A percentile compares a stretch with the other conserved stretches of the same genome.
Evolutionary conservation across 2,797 vertebrate genomes (phyloP).

Genomic region (Tragopan temminckii): DNA sequence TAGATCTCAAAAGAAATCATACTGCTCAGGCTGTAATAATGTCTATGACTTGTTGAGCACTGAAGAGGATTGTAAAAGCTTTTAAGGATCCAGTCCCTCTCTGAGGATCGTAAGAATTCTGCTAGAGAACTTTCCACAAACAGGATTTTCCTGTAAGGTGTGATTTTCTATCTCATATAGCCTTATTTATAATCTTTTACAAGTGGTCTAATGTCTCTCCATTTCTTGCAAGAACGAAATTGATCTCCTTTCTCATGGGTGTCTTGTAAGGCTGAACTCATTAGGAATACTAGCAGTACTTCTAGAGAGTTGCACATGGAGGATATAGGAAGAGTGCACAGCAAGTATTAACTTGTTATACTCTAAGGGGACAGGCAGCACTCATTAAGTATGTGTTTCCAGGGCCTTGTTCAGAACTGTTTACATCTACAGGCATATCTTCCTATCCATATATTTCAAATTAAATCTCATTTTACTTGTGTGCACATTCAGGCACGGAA

Average conservation of each 20-base stretch:
- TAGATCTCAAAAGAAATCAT: neutral
- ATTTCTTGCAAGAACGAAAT: neutral
- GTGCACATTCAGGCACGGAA: neutral
- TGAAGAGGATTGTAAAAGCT: neutral
- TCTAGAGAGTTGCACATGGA: neutral
- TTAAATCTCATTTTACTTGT: neutral
- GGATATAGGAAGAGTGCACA: neutral
- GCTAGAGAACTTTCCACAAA: neutral
- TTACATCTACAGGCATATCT: neutral
- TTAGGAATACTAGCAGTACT: neutral
- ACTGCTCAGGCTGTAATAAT: neutral
- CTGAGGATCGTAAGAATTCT: neutral
- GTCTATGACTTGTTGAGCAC: neutral
- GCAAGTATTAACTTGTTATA: neutral
- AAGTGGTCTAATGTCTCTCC: neutral
- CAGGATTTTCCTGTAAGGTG: neutral
- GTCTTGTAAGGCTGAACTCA: neutral
- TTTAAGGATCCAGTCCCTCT: neutral
- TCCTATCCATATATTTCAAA: neutral
- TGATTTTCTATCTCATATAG: neutral
- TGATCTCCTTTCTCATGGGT: neutral
- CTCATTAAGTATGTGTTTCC: neutral
- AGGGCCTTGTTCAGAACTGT: neutral
- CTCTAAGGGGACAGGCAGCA: neutral
- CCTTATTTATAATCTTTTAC: neutral